Conservation (phyloP, 2,888 invertebrate genomes). For the Nasonia oneida region DNA sequence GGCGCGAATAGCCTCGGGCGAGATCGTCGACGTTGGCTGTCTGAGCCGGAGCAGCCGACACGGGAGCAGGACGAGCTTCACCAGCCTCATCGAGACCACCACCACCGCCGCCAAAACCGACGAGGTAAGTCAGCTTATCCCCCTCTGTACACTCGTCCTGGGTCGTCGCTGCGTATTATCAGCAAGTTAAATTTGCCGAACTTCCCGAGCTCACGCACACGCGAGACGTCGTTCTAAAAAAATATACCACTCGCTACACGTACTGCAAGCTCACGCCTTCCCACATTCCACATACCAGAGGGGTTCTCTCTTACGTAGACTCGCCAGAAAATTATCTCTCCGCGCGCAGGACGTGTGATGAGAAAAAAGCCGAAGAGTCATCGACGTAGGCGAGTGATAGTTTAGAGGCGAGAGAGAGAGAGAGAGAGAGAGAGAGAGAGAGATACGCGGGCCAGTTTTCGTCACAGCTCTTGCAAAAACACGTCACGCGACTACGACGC, state of each 20-base stretch:
- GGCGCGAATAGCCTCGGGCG: conserved; percentile 78
- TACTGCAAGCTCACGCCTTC: background rate
- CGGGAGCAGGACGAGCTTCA: conserved; percentile 87
- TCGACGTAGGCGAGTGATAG: conserved; percentile 11
- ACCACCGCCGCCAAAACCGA: conserved; percentile 78
- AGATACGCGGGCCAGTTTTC: conserved; percentile 8
- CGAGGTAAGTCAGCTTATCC: conserved; percentile 80
- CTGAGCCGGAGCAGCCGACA: conserved; percentile 80
- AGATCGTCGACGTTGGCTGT: conserved; percentile 73
- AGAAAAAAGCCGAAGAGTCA: background rate
- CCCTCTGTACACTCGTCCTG: too few species aligned
- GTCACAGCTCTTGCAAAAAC: conserved; percentile 35
- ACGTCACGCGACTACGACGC: conserved; percentile 31
- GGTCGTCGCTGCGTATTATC: too few species aligned
- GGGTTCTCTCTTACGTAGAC: background rate
- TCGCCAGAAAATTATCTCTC: background rate
- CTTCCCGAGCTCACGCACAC: background rate
- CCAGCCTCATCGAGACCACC: conserved; percentile 84
- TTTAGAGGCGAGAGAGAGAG: too few species aligned
- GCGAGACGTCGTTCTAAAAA: too few species aligned
- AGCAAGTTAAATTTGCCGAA: background rate
- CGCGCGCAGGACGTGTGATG: background rate
- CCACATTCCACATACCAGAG: background rate
- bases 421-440: too few species aligned
- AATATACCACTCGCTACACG: background rate